Conservation (phyloP, 2,113 vertebrate genomes). For the Oxygymnocypris stewartii region DNA sequence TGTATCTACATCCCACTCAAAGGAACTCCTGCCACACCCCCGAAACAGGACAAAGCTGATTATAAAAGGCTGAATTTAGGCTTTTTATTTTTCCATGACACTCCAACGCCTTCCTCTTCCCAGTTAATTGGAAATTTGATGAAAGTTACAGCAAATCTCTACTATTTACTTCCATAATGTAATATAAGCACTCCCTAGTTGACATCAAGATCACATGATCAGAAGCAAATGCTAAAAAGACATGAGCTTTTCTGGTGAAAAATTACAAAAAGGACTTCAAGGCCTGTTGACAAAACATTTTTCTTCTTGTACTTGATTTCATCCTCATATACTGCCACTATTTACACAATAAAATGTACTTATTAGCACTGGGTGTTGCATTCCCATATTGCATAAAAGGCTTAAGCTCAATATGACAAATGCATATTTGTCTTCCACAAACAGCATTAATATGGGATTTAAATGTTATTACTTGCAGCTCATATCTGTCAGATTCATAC, state of each 20-base stretch:
- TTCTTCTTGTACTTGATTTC: background rate
- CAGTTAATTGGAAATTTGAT: background rate
- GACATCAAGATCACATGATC: background rate
- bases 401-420: background rate
- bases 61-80: constrained; percentile 10
- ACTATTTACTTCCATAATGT: background rate
- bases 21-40: background rate
- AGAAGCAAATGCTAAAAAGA: background rate
- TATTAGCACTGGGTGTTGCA: background rate
- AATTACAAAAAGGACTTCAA: background rate
- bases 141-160: background rate
- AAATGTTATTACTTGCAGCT: background rate
- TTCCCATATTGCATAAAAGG: background rate
- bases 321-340: background rate
- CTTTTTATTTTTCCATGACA: background rate
- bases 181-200: background rate
- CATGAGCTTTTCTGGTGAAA: background rate
- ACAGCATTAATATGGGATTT: constrained; percentile 4
- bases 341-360: constrained; percentile 1
- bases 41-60: constrained; percentile 13
- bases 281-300: background rate
- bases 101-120: background rate
- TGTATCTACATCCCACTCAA: constrained; percentile 35
- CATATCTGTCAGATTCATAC: background rate
- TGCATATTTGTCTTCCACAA: background rate